Evolutionary conservation across 1,140 invertebrate species (phyloP).

Genomic region (Campodea augens): DNA sequence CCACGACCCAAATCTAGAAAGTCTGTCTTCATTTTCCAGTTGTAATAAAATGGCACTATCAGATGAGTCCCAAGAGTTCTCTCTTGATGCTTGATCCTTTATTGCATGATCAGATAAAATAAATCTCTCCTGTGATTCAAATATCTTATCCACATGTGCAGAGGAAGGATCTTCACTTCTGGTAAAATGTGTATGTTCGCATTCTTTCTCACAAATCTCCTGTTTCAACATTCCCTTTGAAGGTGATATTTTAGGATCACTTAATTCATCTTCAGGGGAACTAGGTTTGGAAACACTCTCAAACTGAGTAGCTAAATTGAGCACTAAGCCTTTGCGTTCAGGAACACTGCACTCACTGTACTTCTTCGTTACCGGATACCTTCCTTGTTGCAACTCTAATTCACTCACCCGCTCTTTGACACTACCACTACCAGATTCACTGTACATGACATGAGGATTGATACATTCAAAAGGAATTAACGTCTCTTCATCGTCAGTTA

Average conservation of each 20-base stretch:
- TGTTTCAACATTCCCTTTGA: neutral
- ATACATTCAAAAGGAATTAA: neutral
- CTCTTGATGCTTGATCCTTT: slow-evolving; percentile 33
- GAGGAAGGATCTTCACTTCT: slow-evolving; percentile 41
- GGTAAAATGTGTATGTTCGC: slow-evolving; percentile 14
- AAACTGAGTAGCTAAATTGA: slow-evolving; percentile 40
- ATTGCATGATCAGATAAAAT: slow-evolving; percentile 17
- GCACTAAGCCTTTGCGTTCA: slow-evolving; percentile 35
- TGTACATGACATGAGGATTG: neutral
- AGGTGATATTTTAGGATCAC: neutral
- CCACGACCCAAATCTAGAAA: slow-evolving; percentile 65
- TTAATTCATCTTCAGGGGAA: slow-evolving; percentile 12
- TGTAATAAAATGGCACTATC: slow-evolving; percentile 48
- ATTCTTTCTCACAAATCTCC: neutral
- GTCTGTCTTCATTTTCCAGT: slow-evolving; percentile 29
- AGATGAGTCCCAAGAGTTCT: slow-evolving; percentile 60
- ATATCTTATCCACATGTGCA: slow-evolving; percentile 44
- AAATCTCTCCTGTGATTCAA: slow-evolving; percentile 47
- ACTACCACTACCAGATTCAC: slow-evolving; percentile 12
- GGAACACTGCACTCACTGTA: slow-evolving; percentile 12
- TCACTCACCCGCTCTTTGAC: slow-evolving; percentile 43
- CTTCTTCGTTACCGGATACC: neutral
- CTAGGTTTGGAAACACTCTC: slow-evolving; percentile 28
- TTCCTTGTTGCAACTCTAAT: slow-evolving; percentile 31
- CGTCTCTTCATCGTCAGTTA: slow-evolving; percentile 10